Conservation (phyloP, 2,113 vertebrate genomes). For the Pollimyrus isidori region DNA sequence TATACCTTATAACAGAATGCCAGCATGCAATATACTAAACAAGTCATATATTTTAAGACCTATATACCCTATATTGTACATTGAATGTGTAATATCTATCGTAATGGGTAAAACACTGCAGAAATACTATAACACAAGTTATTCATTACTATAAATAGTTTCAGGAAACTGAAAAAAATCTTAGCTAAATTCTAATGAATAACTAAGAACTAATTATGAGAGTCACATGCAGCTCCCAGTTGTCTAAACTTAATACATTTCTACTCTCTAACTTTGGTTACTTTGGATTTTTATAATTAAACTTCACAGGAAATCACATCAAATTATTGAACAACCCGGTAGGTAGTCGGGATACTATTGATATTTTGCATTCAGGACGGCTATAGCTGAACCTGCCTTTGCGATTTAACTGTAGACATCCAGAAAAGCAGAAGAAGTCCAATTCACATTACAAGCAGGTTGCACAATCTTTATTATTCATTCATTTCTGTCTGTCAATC, state of each 20-base stretch:
- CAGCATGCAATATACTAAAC: neutral
- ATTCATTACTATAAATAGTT: neutral
- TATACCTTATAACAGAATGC: neutral
- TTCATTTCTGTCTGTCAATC: neutral
- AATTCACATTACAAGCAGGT: neutral
- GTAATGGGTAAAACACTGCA: neutral
- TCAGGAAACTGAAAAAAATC: neutral
- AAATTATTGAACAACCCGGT: conserved; percentile 30
- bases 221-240: neutral
- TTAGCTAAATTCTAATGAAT: neutral
- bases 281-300: conserved; percentile 47
- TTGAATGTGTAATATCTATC: neutral
- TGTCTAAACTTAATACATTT: neutral
- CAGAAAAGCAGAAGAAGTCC: neutral
- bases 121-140: neutral
- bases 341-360: neutral
- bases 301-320: conserved; percentile 59
- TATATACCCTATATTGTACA: neutral
- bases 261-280: neutral
- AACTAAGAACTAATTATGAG: neutral
- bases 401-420: neutral
- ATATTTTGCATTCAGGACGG: neutral
- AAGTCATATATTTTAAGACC: neutral
- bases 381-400: neutral
- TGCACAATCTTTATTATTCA: neutral